phyloP scores from a whole-genome alignment of 2,888 invertebrate genomes.

The Tenthredo notha region DNA sequence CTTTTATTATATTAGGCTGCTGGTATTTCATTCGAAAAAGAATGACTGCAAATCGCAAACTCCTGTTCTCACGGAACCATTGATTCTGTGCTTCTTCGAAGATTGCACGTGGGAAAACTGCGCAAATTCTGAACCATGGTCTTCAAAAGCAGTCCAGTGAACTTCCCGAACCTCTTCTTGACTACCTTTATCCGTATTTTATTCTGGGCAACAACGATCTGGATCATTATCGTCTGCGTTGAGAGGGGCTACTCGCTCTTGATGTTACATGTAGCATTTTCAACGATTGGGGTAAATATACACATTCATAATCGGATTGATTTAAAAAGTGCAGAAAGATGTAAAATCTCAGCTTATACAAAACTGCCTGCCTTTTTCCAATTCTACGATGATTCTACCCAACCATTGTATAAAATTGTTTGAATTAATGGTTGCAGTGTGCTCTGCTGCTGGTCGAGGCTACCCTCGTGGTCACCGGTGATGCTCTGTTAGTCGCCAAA shows the following conservation, averaged over 20 bases:
- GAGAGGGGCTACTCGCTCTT: slow-evolving; percentile 66
- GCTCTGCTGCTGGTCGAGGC: slow-evolving; percentile 71
- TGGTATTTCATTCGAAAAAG: background rate
- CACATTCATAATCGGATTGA: background rate
- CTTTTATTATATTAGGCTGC: background rate
- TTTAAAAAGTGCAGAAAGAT: background rate
- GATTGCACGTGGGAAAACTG: background rate
- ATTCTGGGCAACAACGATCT: slow-evolving; percentile 70
- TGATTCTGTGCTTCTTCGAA: background rate
- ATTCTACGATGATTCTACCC: background rate
- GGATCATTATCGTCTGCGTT: slow-evolving; percentile 69
- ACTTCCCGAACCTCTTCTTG: slow-evolving; percentile 61
- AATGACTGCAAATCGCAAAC: background rate
- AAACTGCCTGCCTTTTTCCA: no score
- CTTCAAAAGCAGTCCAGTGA: background rate
- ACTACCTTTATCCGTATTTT: slow-evolving; percentile 69
- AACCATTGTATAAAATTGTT: background rate
- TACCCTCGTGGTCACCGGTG: slow-evolving; percentile 72
- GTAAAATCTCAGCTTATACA: background rate
- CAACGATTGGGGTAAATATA: slow-evolving; percentile 72
- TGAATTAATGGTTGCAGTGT: slow-evolving; percentile 61
- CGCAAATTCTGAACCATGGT: background rate
- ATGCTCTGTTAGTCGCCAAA: slow-evolving; percentile 65
- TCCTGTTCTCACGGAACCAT: background rate
- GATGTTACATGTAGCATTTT: slow-evolving; percentile 74